Evolutionary conservation across 1,140 invertebrate species (phyloP), one percentile per base, ranked within the genome.

Genomic region (Glomeris maerens): DNA sequence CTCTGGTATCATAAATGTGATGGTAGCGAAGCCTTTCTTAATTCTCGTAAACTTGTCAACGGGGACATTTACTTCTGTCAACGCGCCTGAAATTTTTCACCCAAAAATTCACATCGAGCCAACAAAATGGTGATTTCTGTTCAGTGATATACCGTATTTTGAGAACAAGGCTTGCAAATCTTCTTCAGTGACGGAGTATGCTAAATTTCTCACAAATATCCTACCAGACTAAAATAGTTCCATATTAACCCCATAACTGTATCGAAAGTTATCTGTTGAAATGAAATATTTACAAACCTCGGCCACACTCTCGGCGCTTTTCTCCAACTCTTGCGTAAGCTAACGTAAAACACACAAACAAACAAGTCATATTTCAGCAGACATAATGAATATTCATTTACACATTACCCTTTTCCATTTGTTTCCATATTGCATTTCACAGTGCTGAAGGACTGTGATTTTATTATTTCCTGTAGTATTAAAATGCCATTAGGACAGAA

Each of bases 1-100:
- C 66, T 98, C 93, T 0, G 94, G 91, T 72, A 98, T 82, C 62
- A 98, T 68, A 66, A 82, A 99, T 0, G 88, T 91, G 0, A 98
- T 74, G 2, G 84, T 81, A 1, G 85, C 95, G 71, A 94, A 98
- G 2, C 94, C 95, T 72, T 98, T 97, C 0, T 80, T 72, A 66
- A 85, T 81, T 41, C 89, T 79, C 0, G 84, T 84, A 2, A 78
- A 61, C 53, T 72, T 74, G 66, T 98, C 94, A 47, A 98, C 75
- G 0, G 95, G 92, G 57, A 98, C 70, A 66, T 81, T 81, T 0
- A 96, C 72, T 69, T 98, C 93, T 5, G 83, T 75, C 22, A 98
- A 51, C 3, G 84, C 82, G 53, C 90, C 87, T 85, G 57, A 29
- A 52, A 41, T 42, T 42, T 5, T 42, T 5, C 20, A 47, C 21